Conservation (phyloP, 2,888 invertebrate genomes). For the Hirtodrosophila duncani region DNA sequence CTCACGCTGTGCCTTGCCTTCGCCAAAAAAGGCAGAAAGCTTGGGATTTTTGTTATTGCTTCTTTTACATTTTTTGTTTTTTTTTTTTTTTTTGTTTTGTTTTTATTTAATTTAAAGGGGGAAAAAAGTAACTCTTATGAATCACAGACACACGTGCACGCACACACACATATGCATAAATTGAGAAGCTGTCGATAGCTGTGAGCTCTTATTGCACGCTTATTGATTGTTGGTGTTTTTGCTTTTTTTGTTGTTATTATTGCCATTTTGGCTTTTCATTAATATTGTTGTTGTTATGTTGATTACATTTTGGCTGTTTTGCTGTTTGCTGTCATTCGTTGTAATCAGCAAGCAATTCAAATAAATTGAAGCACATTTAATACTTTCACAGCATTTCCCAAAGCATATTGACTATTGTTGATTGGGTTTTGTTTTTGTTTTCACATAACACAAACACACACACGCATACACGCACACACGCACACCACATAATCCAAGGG, state of each 20-base stretch:
- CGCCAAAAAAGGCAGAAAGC: conserved; percentile 1
- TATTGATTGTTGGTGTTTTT: conserved; percentile 14
- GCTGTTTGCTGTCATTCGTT: conserved; percentile 56
- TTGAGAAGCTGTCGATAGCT: conserved; percentile 12
- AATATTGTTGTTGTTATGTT: conserved; percentile 46
- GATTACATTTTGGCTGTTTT: conserved; percentile 35
- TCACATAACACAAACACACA: conserved; percentile 15
- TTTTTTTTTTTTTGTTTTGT: conserved; percentile 25
- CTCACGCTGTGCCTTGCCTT: conserved; percentile 40
- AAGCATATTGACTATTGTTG: conserved; percentile 41
- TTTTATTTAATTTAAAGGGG: conserved; percentile 48
- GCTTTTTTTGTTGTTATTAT: conserved; percentile 9
- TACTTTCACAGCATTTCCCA: conserved; percentile 63
- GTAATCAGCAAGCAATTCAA: conserved; percentile 64
- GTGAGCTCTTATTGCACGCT: conserved; percentile 13
- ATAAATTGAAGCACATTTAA: conserved; percentile 65
- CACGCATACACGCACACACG: conserved; percentile 8
- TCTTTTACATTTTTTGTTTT: conserved; percentile 15
- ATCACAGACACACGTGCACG: conserved; percentile 22
- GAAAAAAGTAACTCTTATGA: conserved; percentile 33
- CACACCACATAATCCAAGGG: conserved; percentile 41
- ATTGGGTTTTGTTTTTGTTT: conserved; percentile 16
- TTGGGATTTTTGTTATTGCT: conserved; percentile 30
- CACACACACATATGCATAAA: conserved; percentile 3
- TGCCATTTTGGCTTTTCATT: conserved; percentile 21